Percentiles rank a stretch among this genome's conserved stretches.
Evolutionary conservation across 2,113 vertebrate genomes (phyloP).

Genomic region (Epinephelus moara): DNA sequence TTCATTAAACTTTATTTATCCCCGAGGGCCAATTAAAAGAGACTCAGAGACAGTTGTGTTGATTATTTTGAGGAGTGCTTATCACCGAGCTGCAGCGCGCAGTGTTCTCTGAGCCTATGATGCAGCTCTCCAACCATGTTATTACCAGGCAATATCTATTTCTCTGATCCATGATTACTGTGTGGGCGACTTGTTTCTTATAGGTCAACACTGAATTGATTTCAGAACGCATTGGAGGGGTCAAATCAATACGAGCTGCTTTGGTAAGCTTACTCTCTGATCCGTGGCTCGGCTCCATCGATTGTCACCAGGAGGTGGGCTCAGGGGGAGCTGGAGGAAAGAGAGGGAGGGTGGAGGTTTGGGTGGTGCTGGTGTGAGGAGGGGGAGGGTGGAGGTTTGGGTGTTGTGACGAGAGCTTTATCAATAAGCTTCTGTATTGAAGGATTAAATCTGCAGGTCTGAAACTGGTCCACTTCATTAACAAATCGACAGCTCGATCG

Average conservation of each 20-base stretch:
- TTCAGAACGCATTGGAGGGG: neutral
- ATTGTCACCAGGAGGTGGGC: conserved; percentile 28
- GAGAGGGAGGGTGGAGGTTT: too few species aligned
- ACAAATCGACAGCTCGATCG: neutral
- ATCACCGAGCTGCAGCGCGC: conserved; percentile 32
- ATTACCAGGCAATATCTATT: conserved; percentile 36
- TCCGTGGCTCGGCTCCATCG: conserved; percentile 13
- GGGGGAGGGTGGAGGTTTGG: neutral
- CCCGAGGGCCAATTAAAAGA: too few species aligned
- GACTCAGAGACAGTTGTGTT: too few species aligned
- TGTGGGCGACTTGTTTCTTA: conserved; percentile 19
- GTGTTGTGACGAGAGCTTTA: neutral
- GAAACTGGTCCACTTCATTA: conserved; percentile 29
- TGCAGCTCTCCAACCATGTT: conserved; percentile 21
- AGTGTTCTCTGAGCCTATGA: too few species aligned
- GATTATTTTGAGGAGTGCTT: conserved; percentile 6
- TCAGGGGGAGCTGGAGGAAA: too few species aligned
- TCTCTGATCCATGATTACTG: conserved; percentile 22
- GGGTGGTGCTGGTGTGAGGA: too few species aligned
- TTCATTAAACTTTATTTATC: too few species aligned
- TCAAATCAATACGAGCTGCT: conserved; percentile 42
- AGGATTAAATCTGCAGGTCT: conserved; percentile 31
- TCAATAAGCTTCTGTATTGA: neutral
- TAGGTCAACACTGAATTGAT: conserved; percentile 34
- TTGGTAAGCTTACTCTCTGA: conserved; percentile 28